A percentile compares a stretch with the other conserved stretches of the same genome.
Conservation (phyloP, 2,113 vertebrate genomes). For the Eira barbara region DNA sequence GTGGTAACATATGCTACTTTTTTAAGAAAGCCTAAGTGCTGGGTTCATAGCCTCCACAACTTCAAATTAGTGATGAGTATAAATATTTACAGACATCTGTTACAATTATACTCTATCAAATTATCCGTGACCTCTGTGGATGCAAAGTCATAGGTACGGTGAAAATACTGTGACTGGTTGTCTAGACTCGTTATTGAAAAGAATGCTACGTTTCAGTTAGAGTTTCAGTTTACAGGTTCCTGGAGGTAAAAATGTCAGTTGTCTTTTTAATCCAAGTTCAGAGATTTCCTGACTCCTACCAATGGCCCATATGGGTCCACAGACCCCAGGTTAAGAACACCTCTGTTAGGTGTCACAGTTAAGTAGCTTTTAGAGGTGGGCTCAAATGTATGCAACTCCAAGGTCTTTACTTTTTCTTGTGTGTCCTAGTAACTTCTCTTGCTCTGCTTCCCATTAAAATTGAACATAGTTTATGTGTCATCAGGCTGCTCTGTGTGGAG, state of each 20-base stretch:
- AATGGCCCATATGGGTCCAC: background rate
- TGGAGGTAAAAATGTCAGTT: background rate
- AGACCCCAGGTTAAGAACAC: background rate
- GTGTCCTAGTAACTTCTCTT: background rate
- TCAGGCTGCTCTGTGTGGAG: background rate
- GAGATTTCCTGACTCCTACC: background rate
- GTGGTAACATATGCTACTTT: background rate
- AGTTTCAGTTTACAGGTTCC: background rate
- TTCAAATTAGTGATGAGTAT: background rate
- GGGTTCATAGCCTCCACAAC: background rate
- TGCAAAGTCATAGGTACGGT: background rate
- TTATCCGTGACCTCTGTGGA: background rate
- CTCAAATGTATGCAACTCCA: background rate
- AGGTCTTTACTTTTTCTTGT: background rate
- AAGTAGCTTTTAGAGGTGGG: background rate
- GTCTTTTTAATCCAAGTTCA: background rate
- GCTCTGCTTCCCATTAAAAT: background rate
- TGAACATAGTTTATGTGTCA: background rate
- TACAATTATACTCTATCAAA: background rate
- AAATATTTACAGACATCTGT: background rate
- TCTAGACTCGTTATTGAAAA: background rate
- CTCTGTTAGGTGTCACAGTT: background rate
- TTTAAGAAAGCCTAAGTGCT: background rate
- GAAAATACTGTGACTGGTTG: background rate
- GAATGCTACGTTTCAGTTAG: background rate